Conservation (phyloP, 2,888 invertebrate species). For the Pediacus dermestoides region DNA sequence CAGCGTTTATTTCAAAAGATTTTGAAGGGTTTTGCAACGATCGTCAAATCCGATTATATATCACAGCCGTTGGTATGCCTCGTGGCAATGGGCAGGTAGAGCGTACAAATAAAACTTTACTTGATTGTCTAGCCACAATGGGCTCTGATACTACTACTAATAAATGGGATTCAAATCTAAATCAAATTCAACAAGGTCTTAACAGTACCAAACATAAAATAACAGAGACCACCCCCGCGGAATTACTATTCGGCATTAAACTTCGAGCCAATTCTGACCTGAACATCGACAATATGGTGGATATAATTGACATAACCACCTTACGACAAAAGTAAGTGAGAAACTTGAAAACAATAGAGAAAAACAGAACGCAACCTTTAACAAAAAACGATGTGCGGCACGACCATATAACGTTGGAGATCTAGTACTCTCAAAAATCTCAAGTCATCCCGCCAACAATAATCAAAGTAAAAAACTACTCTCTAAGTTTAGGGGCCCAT, state of each 20-base stretch:
- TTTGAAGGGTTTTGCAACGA: slow-evolving; percentile 38
- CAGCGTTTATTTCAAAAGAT: slow-evolving; percentile 37
- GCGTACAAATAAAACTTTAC: slow-evolving; percentile 23
- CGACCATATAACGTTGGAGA: too few species aligned
- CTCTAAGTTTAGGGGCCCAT: too few species aligned
- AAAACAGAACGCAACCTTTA: too few species aligned
- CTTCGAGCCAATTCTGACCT: too few species aligned
- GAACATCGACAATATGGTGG: too few species aligned
- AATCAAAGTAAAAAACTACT: too few species aligned
- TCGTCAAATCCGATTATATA: slow-evolving; percentile 31
- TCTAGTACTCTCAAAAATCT: too few species aligned
- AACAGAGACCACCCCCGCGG: slow-evolving; percentile 15
- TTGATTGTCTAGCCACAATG: slow-evolving; percentile 27
- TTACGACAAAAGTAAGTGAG: too few species aligned
- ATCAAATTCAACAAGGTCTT: slow-evolving; percentile 24
- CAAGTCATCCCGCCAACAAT: too few species aligned
- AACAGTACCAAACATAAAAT: slow-evolving; percentile 23
- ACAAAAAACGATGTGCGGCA: too few species aligned
- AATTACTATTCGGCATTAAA: slow-evolving; percentile 12
- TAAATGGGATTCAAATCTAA: slow-evolving; percentile 31
- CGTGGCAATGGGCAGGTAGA: slow-evolving; percentile 41
- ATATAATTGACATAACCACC: too few species aligned
- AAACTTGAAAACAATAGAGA: too few species aligned
- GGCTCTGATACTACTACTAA: slow-evolving; percentile 22
- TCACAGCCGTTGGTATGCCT: slow-evolving; percentile 23